phyloP scores from a whole-genome alignment of 2,888 invertebrate genomes.

The Lepidochrysops patricia region DNA sequence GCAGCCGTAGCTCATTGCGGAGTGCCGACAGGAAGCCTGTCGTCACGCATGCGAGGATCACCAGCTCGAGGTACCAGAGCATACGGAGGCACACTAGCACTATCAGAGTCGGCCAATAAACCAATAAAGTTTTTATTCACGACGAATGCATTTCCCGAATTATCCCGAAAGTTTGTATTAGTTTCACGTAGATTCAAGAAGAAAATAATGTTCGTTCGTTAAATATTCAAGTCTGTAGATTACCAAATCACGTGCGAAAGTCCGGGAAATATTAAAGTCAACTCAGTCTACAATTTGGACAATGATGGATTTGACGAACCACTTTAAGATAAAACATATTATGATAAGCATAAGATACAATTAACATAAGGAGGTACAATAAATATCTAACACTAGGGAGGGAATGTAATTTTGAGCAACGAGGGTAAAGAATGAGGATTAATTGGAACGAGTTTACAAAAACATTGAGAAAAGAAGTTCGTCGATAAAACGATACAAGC shows the following conservation, averaged over 20 bases:
- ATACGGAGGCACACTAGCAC: slow-evolving; percentile 32
- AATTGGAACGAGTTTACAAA: background rate
- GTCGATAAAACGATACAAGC: background rate
- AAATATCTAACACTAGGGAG: background rate
- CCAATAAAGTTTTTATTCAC: background rate
- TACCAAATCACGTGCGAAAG: background rate
- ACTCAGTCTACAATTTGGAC: background rate
- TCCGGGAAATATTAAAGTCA: background rate
- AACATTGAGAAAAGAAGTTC: background rate
- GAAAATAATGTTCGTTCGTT: too few species aligned
- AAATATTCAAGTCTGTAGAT: background rate
- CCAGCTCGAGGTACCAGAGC: slow-evolving; percentile 47
- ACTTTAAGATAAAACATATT: background rate
- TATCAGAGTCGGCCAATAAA: background rate
- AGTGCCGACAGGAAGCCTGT: slow-evolving; percentile 46
- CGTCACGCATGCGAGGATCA: slow-evolving; percentile 56
- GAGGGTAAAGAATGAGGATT: background rate
- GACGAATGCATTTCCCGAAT: background rate
- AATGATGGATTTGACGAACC: background rate
- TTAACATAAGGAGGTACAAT: background rate
- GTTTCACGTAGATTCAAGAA: too few species aligned
- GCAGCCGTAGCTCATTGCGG: slow-evolving; percentile 59
- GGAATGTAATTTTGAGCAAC: background rate
- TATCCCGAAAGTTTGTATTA: background rate
- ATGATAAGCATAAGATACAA: background rate